Conservation (phyloP, 2,888 invertebrate species). For the Sphinx pinastri region DNA sequence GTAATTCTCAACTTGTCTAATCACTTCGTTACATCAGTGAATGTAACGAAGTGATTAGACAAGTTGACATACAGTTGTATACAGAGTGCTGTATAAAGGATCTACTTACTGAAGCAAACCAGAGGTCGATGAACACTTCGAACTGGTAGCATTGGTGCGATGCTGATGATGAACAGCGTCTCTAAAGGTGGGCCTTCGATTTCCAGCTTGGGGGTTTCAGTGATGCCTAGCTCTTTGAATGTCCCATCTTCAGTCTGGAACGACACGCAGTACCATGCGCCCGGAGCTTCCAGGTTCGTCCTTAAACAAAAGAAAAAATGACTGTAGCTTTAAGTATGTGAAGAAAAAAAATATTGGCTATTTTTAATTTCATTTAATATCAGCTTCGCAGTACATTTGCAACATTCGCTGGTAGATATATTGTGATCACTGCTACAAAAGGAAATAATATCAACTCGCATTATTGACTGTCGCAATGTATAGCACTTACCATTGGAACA, state of each 20-base stretch:
- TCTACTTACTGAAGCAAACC: slow-evolving; percentile 3
- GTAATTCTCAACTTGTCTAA: too few relatives aligned
- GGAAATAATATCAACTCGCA: background rate
- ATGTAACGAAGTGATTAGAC: too few relatives aligned
- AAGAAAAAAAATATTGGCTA: background rate
- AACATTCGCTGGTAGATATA: background rate
- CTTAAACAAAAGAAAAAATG: background rate
- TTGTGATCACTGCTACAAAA: background rate
- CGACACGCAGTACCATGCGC: background rate
- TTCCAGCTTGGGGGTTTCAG: background rate
- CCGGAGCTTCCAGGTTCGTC: background rate
- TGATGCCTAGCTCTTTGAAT: slow-evolving; percentile 1
- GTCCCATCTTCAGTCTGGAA: slow-evolving; percentile 1
- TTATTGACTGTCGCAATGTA: background rate
- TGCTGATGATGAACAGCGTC: background rate
- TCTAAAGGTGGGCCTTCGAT: background rate
- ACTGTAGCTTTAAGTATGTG: background rate
- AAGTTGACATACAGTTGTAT: background rate
- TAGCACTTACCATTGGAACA: slow-evolving; percentile 9
- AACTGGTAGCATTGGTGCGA: background rate
- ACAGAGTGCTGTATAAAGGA: too few relatives aligned
- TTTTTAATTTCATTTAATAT: background rate
- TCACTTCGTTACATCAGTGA: background rate
- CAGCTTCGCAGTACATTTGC: background rate
- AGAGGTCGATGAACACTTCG: background rate